A percentile compares a stretch with the other conserved stretches of the same genome.
Evolutionary conservation across 2,888 invertebrate genomes (phyloP).

Genomic region (Macropis europaea): DNA sequence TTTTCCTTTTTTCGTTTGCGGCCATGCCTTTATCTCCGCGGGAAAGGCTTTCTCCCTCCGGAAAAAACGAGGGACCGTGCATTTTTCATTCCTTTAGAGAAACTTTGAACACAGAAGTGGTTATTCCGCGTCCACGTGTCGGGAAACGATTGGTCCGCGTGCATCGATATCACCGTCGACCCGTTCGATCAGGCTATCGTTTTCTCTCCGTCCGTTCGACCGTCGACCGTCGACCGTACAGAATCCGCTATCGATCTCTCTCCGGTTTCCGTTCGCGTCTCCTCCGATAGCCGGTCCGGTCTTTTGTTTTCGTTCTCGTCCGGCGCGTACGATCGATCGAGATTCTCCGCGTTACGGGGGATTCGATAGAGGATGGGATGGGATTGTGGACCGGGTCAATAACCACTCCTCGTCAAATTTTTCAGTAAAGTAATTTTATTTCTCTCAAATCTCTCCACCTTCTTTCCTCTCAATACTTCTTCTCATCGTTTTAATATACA

Average conservation of each 20-base stretch:
- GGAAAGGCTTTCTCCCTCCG: background rate
- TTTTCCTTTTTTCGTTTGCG: background rate
- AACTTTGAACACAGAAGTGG: slow-evolving; percentile 77
- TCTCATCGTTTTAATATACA: slow-evolving; percentile 53
- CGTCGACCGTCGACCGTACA: background rate
- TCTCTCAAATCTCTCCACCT: slow-evolving; percentile 63
- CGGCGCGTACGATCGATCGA: slow-evolving; percentile 2
- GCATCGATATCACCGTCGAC: slow-evolving; percentile 35
- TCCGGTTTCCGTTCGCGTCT: background rate
- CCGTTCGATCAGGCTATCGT: slow-evolving; percentile 16
- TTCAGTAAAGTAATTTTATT: slow-evolving; percentile 77
- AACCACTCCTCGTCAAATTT: slow-evolving; percentile 78
- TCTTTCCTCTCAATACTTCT: slow-evolving; percentile 37
- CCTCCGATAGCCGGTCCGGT: background rate
- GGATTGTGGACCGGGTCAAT: slow-evolving; percentile 75
- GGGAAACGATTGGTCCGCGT: slow-evolving; percentile 51
- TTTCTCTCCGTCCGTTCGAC: slow-evolving; percentile 17
- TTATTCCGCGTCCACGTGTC: slow-evolving; percentile 72
- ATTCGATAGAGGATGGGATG: slow-evolving; percentile 58
- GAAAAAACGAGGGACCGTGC: slow-evolving; percentile 1
- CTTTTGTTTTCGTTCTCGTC: background rate
- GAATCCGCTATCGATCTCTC: slow-evolving; percentile 5
- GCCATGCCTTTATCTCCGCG: slow-evolving; percentile 5
- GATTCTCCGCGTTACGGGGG: slow-evolving; percentile 28
- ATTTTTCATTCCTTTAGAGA: slow-evolving; percentile 40